These are phyloP conservation scores for Mamestra configurata DNA, from an alignment of 1,140 invertebrate genomes.

Conservation along the genomic window DNA sequence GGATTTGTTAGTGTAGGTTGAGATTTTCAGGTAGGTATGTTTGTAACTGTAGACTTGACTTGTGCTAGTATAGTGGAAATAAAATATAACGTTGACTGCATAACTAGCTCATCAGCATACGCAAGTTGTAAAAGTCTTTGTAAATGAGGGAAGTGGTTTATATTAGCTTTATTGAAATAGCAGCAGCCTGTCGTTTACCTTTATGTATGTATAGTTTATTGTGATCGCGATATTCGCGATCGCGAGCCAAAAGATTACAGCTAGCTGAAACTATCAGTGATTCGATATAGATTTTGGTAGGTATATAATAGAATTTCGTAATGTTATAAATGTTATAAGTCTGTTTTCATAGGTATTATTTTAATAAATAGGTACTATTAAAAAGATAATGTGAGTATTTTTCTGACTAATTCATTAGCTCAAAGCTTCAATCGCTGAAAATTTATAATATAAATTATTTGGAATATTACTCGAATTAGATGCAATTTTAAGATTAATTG, in stretches of 20 bases:
- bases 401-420: no score
- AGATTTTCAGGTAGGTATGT: slow-evolving; percentile 16
- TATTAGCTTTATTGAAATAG: slow-evolving; percentile 5
- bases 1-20: slow-evolving; percentile 26
- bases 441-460: no score
- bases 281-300: not conserved
- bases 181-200: not conserved
- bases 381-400: no score
- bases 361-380: no score
- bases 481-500: no score
- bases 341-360: not conserved
- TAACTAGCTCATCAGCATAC: not conserved
- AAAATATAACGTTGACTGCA: not conserved
- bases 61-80: not conserved
- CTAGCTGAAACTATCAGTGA: not conserved
- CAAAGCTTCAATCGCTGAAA: no score
- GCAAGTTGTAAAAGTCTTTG: slow-evolving; percentile 13
- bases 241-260: slow-evolving; percentile 3
- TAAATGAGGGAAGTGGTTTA: slow-evolving; percentile 5
- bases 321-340: not conserved
- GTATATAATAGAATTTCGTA: not conserved
- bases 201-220: not conserved
- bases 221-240: not conserved
- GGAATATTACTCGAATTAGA: no score
- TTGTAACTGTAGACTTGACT: not conserved